Evolutionary conservation across 1,140 invertebrate genomes (phyloP), one percentile per base, ranked within the genome.

Genomic region (Meloidogyne exigua): DNA sequence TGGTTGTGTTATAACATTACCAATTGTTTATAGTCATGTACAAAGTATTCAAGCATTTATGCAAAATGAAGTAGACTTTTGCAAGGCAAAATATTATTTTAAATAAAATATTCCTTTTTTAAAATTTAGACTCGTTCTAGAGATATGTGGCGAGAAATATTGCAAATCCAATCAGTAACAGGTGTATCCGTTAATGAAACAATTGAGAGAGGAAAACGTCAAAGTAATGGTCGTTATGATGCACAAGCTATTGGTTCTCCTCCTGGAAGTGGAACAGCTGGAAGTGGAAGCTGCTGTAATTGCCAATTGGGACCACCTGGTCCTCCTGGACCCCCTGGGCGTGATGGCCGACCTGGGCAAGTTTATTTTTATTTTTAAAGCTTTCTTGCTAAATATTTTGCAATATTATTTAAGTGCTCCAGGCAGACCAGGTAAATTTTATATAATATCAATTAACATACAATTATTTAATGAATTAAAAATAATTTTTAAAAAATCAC

Each of bases 11-110:
- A 80, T 86, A 49, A 86, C 85, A 44, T 69, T 86, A 23, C 85
- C 85, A 9, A 79, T 86, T 57, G 84, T 86, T 12, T 86, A 86
- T 76, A 83, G 87, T 76, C 83, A 86, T 78, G 85, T 86, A n/a
- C 86, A 86, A 57, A 77, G 70, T 26, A 83, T 86, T 32, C 85
- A 87, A 70, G 84, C 85, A 13, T 87, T 80, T 66, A 86, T 86
- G 85, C 85, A 87, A 44, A 87, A 87, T 71, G 85, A 86, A 77
- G 86, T 87, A 4, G 86, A 87, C 28, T 86, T 86, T 72, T 86
- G 85, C 72, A 86, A 86, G 81, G 85, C 86, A 15, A 71, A 71
- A 13, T 18, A 70, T 13, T 36, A 13, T 9, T 18, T 18, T 32
- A 49, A 25, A 28, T 69, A n/a, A 18, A 62, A 67, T 66, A 1